Evolutionary conservation across 2,888 invertebrate species (phyloP).

Genomic region (Siphonodentalium dalli): DNA sequence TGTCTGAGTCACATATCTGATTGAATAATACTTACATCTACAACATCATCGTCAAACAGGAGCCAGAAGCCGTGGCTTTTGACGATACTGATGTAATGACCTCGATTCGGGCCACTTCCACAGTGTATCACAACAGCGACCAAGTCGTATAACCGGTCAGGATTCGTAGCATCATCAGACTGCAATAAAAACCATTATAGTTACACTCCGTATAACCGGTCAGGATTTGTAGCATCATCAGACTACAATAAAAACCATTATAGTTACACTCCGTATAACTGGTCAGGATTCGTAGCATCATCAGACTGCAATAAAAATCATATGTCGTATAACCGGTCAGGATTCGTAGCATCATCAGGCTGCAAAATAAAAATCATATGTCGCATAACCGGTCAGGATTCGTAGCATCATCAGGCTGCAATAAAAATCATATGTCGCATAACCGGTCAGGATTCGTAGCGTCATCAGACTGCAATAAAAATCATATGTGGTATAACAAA

Average conservation of each 20-base stretch:
- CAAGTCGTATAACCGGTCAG: slow-evolving; percentile 96
- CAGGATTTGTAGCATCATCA: no score
- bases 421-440: slow-evolving; percentile 20
- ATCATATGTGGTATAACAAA: no score
- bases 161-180: slow-evolving; percentile 98
- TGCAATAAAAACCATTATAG: slow-evolving; percentile 66
- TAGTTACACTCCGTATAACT: no score
- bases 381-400: slow-evolving; percentile 98
- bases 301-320: no score
- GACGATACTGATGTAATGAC: slow-evolving; percentile 99
- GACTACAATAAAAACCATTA: no score
- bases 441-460: no score
- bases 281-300: no score
- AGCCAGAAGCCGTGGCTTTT: slow-evolving; percentile 99
- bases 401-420: slow-evolving; percentile 95
- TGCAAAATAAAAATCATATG: slow-evolving; percentile 68
- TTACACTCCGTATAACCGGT: no score
- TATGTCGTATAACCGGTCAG: no score
- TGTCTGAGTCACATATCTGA: no score
- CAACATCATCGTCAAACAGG: slow-evolving; percentile 99
- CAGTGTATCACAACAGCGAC: slow-evolving; percentile 99
- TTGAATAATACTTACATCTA: slow-evolving; percentile 93
- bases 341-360: slow-evolving; percentile 98
- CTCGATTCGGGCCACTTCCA: slow-evolving; percentile 98
- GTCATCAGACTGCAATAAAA: no score